Conservation (phyloP, 2,113 vertebrate genomes). For the Rutilus rutilus region DNA sequence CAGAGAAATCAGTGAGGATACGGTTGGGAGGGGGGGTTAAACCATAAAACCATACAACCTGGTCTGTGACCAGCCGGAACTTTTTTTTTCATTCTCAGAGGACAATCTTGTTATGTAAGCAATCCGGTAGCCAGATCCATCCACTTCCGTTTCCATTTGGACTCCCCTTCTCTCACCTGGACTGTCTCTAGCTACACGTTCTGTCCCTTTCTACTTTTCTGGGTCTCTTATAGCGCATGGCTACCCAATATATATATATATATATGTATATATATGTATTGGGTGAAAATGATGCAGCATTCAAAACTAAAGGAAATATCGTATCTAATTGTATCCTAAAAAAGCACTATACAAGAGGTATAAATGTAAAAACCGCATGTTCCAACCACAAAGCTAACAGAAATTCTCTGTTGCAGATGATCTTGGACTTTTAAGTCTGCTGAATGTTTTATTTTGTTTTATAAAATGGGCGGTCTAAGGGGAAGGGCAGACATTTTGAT, state of each 20-base stretch:
- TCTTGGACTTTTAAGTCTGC: constrained; percentile 29
- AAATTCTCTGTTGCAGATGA: constrained; percentile 4
- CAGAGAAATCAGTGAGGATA: constrained; percentile 1
- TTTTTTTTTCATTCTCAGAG: constrained; percentile 45
- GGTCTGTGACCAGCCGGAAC: constrained; percentile 17
- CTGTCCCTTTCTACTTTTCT: constrained; percentile 59
- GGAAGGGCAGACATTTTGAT: constrained; percentile 55
- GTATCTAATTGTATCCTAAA: neutral
- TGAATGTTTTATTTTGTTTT: constrained; percentile 61
- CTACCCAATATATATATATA: constrained; percentile 67
- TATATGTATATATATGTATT: constrained; percentile 18
- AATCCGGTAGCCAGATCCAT: constrained; percentile 59
- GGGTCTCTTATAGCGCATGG: constrained; percentile 85
- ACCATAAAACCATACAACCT: constrained; percentile 5
- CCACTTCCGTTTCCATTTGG: constrained; percentile 59
- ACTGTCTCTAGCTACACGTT: constrained; percentile 9
- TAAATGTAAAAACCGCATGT: constrained; percentile 24
- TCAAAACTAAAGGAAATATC: constrained; percentile 12
- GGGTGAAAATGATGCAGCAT: neutral
- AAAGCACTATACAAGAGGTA: neutral
- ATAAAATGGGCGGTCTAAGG: constrained; percentile 54
- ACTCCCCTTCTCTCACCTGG: constrained; percentile 24
- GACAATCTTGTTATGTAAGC: constrained; percentile 62
- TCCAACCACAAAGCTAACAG: constrained; percentile 28
- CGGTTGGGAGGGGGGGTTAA: neutral